Percentiles rank a stretch among this genome's conserved stretches.
These are phyloP conservation scores for Silurus glanis DNA, from an alignment of 2,113 vertebrate genomes.

Conservation along the genomic window DNA sequence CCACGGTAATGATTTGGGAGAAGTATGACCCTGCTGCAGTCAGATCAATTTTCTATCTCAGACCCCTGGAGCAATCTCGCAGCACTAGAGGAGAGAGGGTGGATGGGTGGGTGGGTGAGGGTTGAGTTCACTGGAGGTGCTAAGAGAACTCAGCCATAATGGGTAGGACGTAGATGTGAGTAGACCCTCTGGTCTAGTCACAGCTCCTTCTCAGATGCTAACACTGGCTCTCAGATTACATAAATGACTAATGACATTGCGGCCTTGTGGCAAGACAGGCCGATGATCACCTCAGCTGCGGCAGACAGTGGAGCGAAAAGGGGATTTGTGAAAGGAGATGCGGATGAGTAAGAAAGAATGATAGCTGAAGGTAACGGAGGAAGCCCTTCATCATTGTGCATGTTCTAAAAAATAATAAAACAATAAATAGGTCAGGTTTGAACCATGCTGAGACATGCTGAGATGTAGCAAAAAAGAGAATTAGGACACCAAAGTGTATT, in stretches of 20 bases:
- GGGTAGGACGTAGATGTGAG: slow-evolving; percentile 1
- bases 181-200: slow-evolving; percentile 12
- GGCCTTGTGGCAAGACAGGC: slow-evolving; percentile 40
- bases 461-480: slow-evolving; percentile 22
- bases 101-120: slow-evolving; percentile 62
- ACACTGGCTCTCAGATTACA: slow-evolving; percentile 41
- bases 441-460: slow-evolving; percentile 59
- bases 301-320: not conserved
- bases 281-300: slow-evolving; percentile 46
- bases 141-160: not conserved
- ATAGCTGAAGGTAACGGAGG: slow-evolving; percentile 47
- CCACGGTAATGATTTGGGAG: slow-evolving; percentile 25
- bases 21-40: slow-evolving; percentile 32
- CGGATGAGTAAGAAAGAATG: slow-evolving; percentile 36
- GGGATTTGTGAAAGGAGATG: slow-evolving; percentile 27
- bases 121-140: slow-evolving; percentile 10
- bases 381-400: slow-evolving; percentile 45
- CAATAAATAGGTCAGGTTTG: slow-evolving; percentile 74
- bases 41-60: slow-evolving; percentile 42
- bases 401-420: slow-evolving; percentile 53
- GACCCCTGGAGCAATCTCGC: slow-evolving; percentile 10
- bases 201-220: slow-evolving; percentile 4
- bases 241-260: slow-evolving; percentile 53
- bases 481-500: not conserved
- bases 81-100: slow-evolving; percentile 51